Conservation (phyloP, 2,113 vertebrate species). For the Psilopsiagon aurifrons region DNA sequence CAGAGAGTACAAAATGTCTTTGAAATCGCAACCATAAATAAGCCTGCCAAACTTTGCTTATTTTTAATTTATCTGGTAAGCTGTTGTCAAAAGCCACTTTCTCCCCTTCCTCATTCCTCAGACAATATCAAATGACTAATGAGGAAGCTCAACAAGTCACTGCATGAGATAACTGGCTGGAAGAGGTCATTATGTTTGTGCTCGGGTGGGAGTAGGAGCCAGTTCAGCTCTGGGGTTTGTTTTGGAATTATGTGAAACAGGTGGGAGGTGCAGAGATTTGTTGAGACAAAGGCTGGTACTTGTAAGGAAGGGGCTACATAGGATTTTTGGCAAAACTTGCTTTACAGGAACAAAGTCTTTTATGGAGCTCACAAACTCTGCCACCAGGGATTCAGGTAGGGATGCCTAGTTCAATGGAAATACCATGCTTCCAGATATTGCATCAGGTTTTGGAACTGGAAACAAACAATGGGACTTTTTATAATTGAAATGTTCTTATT, state of each 20-base stretch:
- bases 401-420: background rate
- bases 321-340: background rate
- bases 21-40: background rate
- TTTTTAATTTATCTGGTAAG: background rate
- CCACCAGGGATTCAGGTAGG: background rate
- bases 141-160: background rate
- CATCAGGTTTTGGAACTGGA: background rate
- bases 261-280: background rate
- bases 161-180: background rate
- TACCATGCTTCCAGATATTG: background rate
- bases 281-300: background rate
- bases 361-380: background rate
- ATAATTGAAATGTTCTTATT: background rate
- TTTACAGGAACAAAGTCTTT: background rate
- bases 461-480: background rate
- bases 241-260: background rate
- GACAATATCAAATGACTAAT: background rate
- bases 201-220: background rate
- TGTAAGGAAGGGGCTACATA: background rate
- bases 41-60: background rate
- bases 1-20: background rate
- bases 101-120: background rate
- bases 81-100: background rate
- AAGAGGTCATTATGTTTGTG: background rate
- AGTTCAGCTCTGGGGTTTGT: background rate